These are phyloP conservation scores for Engraulis encrasicolus DNA, from an alignment of 2,113 vertebrate species.

Conservation along the genomic window DNA sequence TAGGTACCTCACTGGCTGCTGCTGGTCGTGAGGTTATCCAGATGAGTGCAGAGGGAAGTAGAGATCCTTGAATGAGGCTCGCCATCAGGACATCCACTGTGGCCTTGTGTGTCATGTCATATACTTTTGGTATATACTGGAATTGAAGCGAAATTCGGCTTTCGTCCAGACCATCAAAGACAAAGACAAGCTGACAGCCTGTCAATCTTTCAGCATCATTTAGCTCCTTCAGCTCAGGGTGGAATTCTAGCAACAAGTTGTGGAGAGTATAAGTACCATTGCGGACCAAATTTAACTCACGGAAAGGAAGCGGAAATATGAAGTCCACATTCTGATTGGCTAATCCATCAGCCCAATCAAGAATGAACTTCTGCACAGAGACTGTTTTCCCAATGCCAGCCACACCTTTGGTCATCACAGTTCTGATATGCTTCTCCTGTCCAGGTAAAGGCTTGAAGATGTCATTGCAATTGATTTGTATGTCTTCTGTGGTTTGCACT, in stretches of 20 bases:
- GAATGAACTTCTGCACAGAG: too few relatives aligned
- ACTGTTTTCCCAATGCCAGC: too few relatives aligned
- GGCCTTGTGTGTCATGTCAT: not conserved
- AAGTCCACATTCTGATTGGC: too few relatives aligned
- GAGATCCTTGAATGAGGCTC: not conserved
- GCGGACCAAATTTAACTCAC: not conserved
- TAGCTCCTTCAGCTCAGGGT: not conserved
- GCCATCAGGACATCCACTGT: not conserved
- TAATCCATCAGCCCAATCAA: too few relatives aligned
- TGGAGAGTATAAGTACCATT: too few relatives aligned
- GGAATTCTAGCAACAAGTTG: not conserved
- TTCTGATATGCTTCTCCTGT: too few relatives aligned
- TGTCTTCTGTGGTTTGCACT: not conserved
- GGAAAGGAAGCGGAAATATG: too few relatives aligned
- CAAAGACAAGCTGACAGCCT: not conserved
- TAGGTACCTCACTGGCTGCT: not conserved
- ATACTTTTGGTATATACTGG: not conserved
- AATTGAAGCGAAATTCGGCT: not conserved
- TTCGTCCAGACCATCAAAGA: not conserved
- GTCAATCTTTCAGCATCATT: not conserved
- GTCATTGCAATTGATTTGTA: not conserved
- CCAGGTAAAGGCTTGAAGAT: too few relatives aligned
- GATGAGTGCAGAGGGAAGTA: slow-evolving; percentile 2
- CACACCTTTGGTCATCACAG: too few relatives aligned
- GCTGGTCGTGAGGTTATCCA: not conserved